A percentile compares a stretch with the other conserved stretches of the same genome.
Evolutionary conservation across 2,888 invertebrate species (phyloP).

Genomic region (Homarus gammarus): DNA sequence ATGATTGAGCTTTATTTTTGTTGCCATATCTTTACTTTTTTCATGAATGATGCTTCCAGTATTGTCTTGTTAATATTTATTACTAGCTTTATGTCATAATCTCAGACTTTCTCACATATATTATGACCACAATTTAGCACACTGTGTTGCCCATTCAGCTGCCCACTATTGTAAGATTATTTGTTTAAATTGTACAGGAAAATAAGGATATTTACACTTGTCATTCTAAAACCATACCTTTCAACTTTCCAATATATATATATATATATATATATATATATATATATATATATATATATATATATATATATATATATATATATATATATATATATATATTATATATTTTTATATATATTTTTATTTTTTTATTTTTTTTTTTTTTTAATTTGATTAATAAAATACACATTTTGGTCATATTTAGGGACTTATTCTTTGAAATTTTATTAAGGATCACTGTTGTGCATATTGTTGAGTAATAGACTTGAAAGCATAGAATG

Average conservation of each 20-base stretch:
- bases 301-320: conserved; percentile 24
- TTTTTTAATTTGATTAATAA: not conserved
- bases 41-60: conserved; percentile 29
- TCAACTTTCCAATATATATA: not conserved
- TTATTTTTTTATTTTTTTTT: not conserved
- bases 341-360: not conserved
- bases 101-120: not conserved
- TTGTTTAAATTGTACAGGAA: not conserved
- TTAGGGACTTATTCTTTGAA: not conserved
- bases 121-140: not conserved
- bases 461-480: conserved; percentile 7
- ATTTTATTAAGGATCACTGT: not conserved
- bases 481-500: conserved; percentile 6
- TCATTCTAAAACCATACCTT: not conserved
- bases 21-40: conserved; percentile 68
- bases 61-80: conserved; percentile 32
- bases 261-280: not conserved
- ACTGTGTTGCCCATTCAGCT: not conserved
- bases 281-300: not conserved
- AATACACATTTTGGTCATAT: not conserved
- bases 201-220: not conserved
- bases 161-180: not conserved
- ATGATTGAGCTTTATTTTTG: conserved; percentile 68
- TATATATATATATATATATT: conserved; percentile 33
- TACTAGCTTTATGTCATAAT: not conserved